These are phyloP conservation scores for Parotocinclus haroldoi DNA, from an alignment of 2,797 vertebrate species.

Conservation along the genomic window DNA sequence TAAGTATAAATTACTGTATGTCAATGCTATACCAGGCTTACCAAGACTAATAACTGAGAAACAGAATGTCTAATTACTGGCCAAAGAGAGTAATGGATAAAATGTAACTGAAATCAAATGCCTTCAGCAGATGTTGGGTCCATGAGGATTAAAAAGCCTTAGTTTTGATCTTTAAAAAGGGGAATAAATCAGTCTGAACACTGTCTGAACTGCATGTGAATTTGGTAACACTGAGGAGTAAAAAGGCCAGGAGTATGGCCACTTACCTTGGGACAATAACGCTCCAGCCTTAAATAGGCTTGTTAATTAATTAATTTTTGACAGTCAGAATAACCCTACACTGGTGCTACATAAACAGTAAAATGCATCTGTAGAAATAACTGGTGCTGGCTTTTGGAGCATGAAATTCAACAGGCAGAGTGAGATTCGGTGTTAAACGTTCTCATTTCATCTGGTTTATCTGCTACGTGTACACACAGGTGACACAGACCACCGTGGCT, in stretches of 20 bases:
- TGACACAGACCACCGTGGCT: constrained; percentile 17
- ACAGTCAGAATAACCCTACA: neutral
- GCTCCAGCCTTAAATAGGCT: no score
- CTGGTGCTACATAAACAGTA: constrained; percentile 24
- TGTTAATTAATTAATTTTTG: no score
- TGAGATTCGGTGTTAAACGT: no score
- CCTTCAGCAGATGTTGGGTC: constrained; percentile 43
- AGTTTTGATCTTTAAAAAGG: constrained; percentile 36
- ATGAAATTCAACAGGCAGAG: no score
- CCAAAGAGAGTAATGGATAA: neutral
- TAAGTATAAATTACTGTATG: no score
- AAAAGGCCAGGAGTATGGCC: constrained; percentile 18
- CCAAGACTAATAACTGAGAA: no score
- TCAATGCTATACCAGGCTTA: no score
- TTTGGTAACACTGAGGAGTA: constrained; percentile 34
- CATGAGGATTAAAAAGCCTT: constrained; percentile 1
- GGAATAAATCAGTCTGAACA: constrained; percentile 37
- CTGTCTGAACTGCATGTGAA: constrained; percentile 30
- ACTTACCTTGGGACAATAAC: neutral
- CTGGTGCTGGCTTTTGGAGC: no score
- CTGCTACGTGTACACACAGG: neutral
- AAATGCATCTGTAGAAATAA: no score
- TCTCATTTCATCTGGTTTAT: neutral
- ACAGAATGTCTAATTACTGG: constrained; percentile 20
- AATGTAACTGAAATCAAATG: constrained; percentile 21